phyloP scores from a whole-genome alignment of 1,140 invertebrate genomes.

The Ceratosolen fusciceps region DNA sequence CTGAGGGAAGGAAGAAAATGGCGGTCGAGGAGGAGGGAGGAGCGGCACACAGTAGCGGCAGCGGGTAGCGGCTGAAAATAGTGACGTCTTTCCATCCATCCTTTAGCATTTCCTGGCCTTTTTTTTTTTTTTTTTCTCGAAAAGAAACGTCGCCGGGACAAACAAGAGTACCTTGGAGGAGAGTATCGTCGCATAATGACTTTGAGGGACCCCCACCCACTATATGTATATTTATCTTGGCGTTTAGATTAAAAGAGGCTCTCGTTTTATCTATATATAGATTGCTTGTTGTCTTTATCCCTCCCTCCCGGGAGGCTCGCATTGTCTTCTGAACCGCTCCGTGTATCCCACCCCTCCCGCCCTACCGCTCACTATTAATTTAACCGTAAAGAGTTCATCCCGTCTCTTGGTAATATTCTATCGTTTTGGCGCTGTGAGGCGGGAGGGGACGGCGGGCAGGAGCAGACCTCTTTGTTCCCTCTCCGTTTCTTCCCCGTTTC shows the following conservation, averaged over 20 bases:
- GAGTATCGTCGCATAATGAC: conserved; percentile 56
- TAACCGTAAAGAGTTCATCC: conserved; percentile 59
- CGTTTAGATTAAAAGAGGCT: conserved; percentile 7
- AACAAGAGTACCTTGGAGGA: conserved; percentile 46
- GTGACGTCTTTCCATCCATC: conserved; percentile 25
- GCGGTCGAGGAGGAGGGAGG: no score
- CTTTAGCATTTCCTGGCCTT: conserved; percentile 50
- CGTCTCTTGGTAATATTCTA: conserved; percentile 52
- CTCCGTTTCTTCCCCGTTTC: no score
- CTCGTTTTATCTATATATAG: background rate
- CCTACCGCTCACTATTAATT: conserved; percentile 61
- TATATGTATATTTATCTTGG: conserved; percentile 19
- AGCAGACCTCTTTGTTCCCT: conserved; percentile 35
- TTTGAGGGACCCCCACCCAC: conserved; percentile 47
- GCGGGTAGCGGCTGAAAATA: no score
- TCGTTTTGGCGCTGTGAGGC: no score
- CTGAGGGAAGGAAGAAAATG: background rate
- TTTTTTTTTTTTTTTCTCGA: no score
- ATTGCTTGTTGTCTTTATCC: conserved; percentile 47
- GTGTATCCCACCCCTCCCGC: no score
- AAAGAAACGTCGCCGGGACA: conserved; percentile 54
- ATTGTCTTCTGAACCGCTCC: conserved; percentile 57
- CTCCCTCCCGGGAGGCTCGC: conserved; percentile 52
- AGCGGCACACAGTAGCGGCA: no score
- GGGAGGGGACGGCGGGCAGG: conserved; percentile 18